Percentiles rank a stretch among this genome's conserved stretches.
phyloP scores from a whole-genome alignment of 64 coral and sea anemone species.

The Anthopleura sola region DNA sequence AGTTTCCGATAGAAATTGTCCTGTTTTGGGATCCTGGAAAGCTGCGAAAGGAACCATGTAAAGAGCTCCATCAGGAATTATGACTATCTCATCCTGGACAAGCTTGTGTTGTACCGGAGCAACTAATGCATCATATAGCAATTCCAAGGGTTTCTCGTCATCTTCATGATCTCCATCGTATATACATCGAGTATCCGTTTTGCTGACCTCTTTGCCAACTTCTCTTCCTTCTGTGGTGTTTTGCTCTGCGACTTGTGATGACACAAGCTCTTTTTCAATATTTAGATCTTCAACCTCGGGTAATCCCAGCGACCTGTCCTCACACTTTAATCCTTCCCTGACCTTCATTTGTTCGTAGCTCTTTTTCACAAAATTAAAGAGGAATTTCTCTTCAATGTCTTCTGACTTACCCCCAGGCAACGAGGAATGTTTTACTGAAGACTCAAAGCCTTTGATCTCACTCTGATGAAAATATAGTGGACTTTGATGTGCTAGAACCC shows the following conservation, averaged over 20 bases:
- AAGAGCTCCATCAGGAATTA: neutral
- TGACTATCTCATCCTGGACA: neutral
- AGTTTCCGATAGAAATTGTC: slow-evolving; percentile 1
- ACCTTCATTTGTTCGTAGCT: neutral
- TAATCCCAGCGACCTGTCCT: neutral
- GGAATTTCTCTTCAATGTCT: neutral
- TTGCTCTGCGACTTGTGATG: neutral
- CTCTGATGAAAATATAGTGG: neutral
- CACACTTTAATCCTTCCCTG: neutral
- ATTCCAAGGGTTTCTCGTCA: too few relatives aligned
- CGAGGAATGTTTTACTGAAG: too few relatives aligned
- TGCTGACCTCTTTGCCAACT: too few relatives aligned
- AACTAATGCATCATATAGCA: too few relatives aligned
- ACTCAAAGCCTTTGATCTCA: neutral
- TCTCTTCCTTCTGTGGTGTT: neutral
- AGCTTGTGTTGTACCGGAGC: too few relatives aligned
- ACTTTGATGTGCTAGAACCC: neutral
- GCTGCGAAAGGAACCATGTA: neutral
- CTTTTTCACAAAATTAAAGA: neutral
- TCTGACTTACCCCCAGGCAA: neutral
- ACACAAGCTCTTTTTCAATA: neutral
- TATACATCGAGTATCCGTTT: too few relatives aligned
- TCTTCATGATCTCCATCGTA: too few relatives aligned
- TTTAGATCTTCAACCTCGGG: neutral
- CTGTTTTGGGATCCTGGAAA: neutral